Evolutionary conservation across 2,113 vertebrate species (phyloP), one percentile per base, ranked within the genome.

Genomic region (Perca fluviatilis): DNA sequence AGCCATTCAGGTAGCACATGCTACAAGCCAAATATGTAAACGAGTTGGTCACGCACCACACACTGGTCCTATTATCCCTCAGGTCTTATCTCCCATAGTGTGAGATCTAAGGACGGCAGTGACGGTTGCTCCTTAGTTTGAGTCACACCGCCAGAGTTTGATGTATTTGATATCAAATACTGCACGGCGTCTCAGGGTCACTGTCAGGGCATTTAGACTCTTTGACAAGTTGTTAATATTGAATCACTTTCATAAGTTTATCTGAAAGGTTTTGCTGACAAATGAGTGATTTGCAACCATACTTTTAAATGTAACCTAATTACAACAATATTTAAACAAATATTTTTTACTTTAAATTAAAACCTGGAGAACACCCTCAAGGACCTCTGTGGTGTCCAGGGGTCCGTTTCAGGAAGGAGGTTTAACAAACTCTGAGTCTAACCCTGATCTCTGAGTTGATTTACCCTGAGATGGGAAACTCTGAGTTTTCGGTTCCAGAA

Each of bases 11-110:
- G 25, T 14, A 53, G 14, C 43, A 15, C 21, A 69, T 78, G 62
- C 74, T n/a, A 7, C 5, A 0, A 46, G 50, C 15, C 83, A 49
- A 77, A 47, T 74, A 82, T 74, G 78, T 14, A 82, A 88, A 90
- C 62, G 3, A 83, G 33, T 11, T 49, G 67, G 58, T 54, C 8
- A 3, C 54, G 40, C 69, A 16, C 27, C 46, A 43, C 49, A 6
- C 23, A 4, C 60, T 23, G 56, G 13, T 69, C 69, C 67, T 33
- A 47, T 47, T 69, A 40, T 54, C 67, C 46, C 25, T 62, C 43
- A 25, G 49, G 16, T 58, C 74, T 64, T 73, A 25, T 62, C 51
- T 66, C 51, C 27, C 18, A 2, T 18, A 43, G 58, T 33, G 1
- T 70, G 16, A 27, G 40, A 82, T 76, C 33, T 60, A 53, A 46